Conservation (phyloP, 2,888 invertebrate species). For the Drosophila helvetica region DNA sequence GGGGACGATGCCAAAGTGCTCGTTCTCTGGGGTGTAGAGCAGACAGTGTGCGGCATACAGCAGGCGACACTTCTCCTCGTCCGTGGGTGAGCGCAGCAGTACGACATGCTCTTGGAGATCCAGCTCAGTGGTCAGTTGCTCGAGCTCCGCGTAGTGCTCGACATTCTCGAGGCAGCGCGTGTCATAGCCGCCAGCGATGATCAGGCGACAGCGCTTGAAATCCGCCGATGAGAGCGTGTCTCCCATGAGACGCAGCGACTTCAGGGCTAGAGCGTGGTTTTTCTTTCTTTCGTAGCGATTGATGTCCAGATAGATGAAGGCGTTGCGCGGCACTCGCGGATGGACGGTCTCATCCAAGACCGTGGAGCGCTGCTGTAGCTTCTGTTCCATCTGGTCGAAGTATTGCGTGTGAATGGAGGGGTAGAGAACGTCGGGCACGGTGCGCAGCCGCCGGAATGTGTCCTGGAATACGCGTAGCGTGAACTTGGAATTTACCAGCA, state of each 20-base stretch:
- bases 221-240: constrained; percentile 85
- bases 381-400: constrained; percentile 86
- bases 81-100: constrained; percentile 94
- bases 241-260: constrained; percentile 89
- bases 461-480: constrained; percentile 94
- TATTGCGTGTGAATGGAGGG: constrained; percentile 94
- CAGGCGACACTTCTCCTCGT: constrained; percentile 92
- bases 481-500: constrained; percentile 98
- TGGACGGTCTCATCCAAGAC: constrained; percentile 69
- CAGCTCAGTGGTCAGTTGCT: constrained; percentile 87
- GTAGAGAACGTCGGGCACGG: constrained; percentile 93
- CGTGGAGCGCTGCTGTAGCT: constrained; percentile 81
- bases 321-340: constrained; percentile 84
- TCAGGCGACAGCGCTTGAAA: constrained; percentile 90
- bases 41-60: constrained; percentile 91
- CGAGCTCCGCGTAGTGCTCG: constrained; percentile 91
- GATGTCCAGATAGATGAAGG: constrained; percentile 93
- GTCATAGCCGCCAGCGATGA: constrained; percentile 99
- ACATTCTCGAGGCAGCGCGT: constrained; percentile 93
- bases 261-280: constrained; percentile 93
- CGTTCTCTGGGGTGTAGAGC: constrained; percentile 97
- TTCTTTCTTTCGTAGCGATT: constrained; percentile 99
- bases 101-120: constrained; percentile 89
- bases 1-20: constrained; percentile 99
- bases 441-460: constrained; percentile 91